Conservation (phyloP, 2,888 invertebrate species). For the Chrysodeixis includens region DNA sequence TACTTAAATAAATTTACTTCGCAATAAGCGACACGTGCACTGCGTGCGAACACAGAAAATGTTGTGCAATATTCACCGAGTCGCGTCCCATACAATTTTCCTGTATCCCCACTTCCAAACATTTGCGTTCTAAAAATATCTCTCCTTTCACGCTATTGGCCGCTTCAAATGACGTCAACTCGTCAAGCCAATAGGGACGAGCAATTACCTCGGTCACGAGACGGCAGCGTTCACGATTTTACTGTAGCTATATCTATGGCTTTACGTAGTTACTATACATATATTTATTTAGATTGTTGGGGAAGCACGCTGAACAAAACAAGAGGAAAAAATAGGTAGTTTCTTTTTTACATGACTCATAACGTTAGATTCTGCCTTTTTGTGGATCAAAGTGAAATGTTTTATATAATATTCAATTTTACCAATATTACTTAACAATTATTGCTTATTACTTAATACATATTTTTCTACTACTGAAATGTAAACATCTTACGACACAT, state of each 20-base stretch:
- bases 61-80: constrained; percentile 81
- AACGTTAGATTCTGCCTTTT: background rate
- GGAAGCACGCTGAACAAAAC: constrained; percentile 69
- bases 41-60: constrained; percentile 74
- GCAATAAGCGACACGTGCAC: constrained; percentile 65
- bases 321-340: constrained; percentile 53
- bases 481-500: background rate
- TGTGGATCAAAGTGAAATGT: background rate
- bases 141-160: constrained; percentile 71
- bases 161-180: constrained; percentile 77
- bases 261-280: constrained; percentile 5
- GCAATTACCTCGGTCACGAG: constrained; percentile 78
- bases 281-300: constrained; percentile 55
- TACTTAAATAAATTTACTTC: constrained; percentile 32
- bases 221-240: constrained; percentile 61
- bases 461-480: background rate
- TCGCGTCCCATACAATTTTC: constrained; percentile 75
- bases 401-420: background rate
- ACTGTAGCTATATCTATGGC: constrained; percentile 28
- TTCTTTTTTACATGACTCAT: constrained; percentile 64
- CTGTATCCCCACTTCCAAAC: constrained; percentile 77
- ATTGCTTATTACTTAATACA: background rate
- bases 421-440: background rate
- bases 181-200: constrained; percentile 70
- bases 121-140: constrained; percentile 85